Base-by-base conservation (phyloP, 2,888 invertebrate genomes). In the Linnaemya tessellans region DNA sequence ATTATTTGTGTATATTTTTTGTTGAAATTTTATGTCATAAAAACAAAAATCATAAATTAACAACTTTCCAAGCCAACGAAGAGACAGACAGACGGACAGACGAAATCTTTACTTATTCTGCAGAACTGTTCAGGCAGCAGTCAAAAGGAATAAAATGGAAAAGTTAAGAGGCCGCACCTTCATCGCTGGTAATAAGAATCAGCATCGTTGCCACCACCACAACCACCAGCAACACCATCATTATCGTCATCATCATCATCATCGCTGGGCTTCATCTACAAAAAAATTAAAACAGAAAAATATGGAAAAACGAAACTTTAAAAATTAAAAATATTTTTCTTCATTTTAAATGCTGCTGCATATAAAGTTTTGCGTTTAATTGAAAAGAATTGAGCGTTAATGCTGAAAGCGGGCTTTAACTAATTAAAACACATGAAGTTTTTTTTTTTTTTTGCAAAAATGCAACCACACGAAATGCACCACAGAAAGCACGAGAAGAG, bases 1-100 rank as follows among this genome's bases (percentile, higher is more conserved):
- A 18, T 13, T 51, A 64, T 75, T 49, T 9, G 15, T 51, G 22
- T 67, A 20, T 18, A 3, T 62, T 58, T 65, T 38, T 56, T 65
- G 11, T 35, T 62, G 7, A 51, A 67, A 81, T 78, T 82, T 82
- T 65, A 71, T 85, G 79, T 80, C 85, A 85, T 75, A 85, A 80
- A 85, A 78, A 82, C 79, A 85, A 85, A 85, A 85, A 82, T 85
- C 82, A 85, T 85, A 85, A 82, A 85, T 85, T 85, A 85, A 82
- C 85, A 85, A 85, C 85, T 85, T 85, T 85, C 79, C 85, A 82
- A 70, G 22, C 70, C 30, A 79, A 58, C 67, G 35, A 51, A 74
- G 38, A 38, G 8, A 35, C 35, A 7, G 43, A 73, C 60, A 49
- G 25, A 56, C 41, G 13, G 13, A 13, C 67, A 25, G 58, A 68